Evolutionary conservation across 2,888 invertebrate genomes (phyloP).

Genomic region (Helicoverpa assulta): DNA sequence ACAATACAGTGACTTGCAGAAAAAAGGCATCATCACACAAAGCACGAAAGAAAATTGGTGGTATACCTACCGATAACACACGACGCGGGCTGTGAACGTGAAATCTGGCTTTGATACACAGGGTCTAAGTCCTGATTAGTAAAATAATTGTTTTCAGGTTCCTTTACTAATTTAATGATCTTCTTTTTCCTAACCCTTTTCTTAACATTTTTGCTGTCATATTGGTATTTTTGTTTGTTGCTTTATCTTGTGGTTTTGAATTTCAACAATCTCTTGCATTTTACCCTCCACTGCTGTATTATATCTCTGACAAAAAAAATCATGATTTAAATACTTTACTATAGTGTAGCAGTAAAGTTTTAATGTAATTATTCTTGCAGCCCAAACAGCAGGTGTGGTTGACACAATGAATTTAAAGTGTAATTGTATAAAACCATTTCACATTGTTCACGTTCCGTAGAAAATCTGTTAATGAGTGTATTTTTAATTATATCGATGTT

Average conservation of each 20-base stretch:
- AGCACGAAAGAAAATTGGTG: neutral
- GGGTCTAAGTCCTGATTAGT: too few relatives aligned
- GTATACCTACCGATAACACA: neutral
- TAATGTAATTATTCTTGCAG: conserved; percentile 30
- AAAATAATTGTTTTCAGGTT: too few relatives aligned
- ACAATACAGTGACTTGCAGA: conserved; percentile 1
- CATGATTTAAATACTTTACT: conserved; percentile 11
- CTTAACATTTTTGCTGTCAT: too few relatives aligned
- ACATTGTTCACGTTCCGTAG: conserved; percentile 3
- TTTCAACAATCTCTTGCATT: too few relatives aligned
- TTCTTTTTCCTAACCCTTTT: too few relatives aligned
- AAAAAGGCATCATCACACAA: neutral
- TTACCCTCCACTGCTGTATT: too few relatives aligned
- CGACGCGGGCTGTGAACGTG: too few relatives aligned
- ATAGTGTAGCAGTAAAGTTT: conserved; percentile 7
- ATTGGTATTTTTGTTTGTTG: too few relatives aligned
- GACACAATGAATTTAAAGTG: conserved; percentile 32
- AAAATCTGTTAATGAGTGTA: conserved; percentile 41
- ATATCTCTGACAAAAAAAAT: neutral
- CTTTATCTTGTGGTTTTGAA: too few relatives aligned
- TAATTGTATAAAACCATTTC: conserved; percentile 23
- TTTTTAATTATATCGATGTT: conserved; percentile 21
- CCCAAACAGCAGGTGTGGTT: conserved; percentile 45
- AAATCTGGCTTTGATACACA: too few relatives aligned
- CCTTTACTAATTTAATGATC: too few relatives aligned